Evolutionary conservation across 2,113 vertebrate species (phyloP).

Genomic region (Semnopithecus entellus): DNA sequence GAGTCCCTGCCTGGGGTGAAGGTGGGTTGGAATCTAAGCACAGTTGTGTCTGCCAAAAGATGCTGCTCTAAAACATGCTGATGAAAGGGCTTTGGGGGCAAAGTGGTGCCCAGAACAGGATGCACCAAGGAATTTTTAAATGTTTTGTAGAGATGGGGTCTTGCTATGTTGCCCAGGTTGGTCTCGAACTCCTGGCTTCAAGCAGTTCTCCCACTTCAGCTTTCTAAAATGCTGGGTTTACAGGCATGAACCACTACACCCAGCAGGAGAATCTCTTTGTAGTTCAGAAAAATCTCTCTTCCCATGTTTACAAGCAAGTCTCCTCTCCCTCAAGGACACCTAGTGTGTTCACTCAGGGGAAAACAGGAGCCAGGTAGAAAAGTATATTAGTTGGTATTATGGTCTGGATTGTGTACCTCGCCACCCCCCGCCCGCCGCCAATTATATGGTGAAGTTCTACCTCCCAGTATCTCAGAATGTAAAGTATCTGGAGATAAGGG

Average conservation of each 20-base stretch:
- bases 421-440: accelerated
- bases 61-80: neutral
- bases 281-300: neutral
- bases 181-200: too few relatives aligned
- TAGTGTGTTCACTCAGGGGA: neutral
- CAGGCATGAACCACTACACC: too few relatives aligned
- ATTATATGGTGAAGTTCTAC: neutral
- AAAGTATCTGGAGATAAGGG: neutral
- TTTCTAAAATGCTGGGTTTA: too few relatives aligned
- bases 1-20: neutral
- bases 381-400: neutral
- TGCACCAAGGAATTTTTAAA: too few relatives aligned
- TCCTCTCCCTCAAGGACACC: neutral
- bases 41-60: neutral
- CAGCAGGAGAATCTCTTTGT: neutral
- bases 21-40: neutral
- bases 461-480: neutral
- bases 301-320: neutral
- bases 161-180: too few relatives aligned
- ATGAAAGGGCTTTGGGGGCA: neutral
- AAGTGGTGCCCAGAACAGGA: neutral
- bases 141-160: too few relatives aligned
- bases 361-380: neutral
- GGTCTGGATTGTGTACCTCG: neutral
- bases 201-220: too few relatives aligned